Evolutionary conservation across 2,797 vertebrate species (phyloP).

Genomic region (Tinamus major): DNA sequence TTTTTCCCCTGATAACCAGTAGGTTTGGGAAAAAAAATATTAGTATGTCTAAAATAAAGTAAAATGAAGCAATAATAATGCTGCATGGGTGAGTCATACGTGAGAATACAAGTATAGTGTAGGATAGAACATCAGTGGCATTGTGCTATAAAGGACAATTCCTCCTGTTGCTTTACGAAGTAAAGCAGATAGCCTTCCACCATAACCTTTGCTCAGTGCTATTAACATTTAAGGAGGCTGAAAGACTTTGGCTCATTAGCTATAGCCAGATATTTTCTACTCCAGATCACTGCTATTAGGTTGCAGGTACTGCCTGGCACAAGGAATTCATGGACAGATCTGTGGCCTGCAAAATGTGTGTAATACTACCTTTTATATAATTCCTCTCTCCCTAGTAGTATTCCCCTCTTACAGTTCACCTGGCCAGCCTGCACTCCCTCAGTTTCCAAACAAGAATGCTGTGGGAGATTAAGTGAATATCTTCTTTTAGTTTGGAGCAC

Average conservation of each 20-base stretch:
- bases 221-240: neutral
- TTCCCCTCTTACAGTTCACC: neutral
- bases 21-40: neutral
- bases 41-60: neutral
- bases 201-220: neutral
- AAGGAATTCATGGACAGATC: constrained; percentile 41
- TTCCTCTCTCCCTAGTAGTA: neutral
- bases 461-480: neutral
- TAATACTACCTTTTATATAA: neutral
- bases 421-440: neutral
- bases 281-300: constrained; percentile 47
- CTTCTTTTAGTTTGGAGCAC: neutral
- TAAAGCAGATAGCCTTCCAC: constrained; percentile 48
- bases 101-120: neutral
- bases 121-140: neutral
- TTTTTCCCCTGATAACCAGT: neutral
- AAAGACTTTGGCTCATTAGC: constrained; percentile 62
- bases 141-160: neutral
- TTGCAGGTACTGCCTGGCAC: constrained; percentile 40
- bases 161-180: neutral
- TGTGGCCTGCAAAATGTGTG: constrained; percentile 39
- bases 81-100: neutral
- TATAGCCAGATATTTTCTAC: constrained; percentile 61
- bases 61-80: neutral
- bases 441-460: neutral